phyloP scores from a whole-genome alignment of 2,113 vertebrate genomes.

The Motacilla tschutschensis region DNA sequence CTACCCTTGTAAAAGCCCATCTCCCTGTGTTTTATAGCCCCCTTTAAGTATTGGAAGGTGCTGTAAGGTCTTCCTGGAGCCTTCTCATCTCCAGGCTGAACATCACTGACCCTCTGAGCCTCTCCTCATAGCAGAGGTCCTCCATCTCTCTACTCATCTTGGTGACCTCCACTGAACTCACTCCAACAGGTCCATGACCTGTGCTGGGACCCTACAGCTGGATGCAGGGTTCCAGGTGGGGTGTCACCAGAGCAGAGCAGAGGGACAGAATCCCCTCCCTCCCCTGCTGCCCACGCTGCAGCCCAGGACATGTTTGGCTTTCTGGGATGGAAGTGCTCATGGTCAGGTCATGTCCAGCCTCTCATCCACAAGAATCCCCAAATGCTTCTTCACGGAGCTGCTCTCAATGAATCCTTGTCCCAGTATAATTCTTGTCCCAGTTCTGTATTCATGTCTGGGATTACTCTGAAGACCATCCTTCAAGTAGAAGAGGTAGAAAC shows the following conservation, averaged over 20 bases:
- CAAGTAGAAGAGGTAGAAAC: not conserved
- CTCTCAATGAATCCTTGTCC: not conserved
- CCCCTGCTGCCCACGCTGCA: not conserved
- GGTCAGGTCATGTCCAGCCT: not conserved
- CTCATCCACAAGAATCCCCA: accelerated
- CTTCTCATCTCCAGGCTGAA: not conserved
- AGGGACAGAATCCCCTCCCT: not conserved
- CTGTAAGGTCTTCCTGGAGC: not conserved
- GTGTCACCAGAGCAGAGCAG: not conserved
- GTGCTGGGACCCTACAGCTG: not conserved
- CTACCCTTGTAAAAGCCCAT: not conserved
- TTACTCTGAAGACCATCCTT: not conserved
- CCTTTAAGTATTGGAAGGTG: not conserved
- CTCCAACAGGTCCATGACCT: accelerated
- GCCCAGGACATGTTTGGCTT: not conserved
- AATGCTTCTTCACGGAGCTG: not conserved
- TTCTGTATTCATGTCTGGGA: not conserved
- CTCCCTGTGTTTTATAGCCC: not conserved
- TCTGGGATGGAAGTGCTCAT: not conserved
- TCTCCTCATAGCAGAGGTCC: not conserved
- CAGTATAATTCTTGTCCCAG: not conserved
- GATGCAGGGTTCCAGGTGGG: not conserved
- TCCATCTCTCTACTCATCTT: not conserved
- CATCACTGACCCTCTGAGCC: not conserved
- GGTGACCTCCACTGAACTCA: too few species aligned